phyloP scores from a whole-genome alignment of 2,113 vertebrate genomes.

The Mobula birostris region DNA sequence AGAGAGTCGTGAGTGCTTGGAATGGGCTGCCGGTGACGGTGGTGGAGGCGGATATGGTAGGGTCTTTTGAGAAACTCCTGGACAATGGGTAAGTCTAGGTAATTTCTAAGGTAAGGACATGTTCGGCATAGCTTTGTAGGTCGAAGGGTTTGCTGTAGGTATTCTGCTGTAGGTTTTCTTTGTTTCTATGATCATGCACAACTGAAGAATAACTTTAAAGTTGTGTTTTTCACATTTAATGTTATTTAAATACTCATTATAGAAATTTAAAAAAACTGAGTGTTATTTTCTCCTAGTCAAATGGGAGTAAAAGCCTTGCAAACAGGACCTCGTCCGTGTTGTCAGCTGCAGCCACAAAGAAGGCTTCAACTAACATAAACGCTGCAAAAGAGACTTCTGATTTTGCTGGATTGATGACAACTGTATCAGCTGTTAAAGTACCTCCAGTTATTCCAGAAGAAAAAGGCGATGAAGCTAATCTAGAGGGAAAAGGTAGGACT shows the following conservation, averaged over 20 bases:
- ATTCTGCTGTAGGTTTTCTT: too few relatives aligned
- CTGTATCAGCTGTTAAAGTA: slow-evolving; percentile 42
- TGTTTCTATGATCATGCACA: not conserved
- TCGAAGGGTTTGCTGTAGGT: too few relatives aligned
- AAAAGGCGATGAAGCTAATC: slow-evolving; percentile 48
- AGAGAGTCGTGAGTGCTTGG: too few relatives aligned
- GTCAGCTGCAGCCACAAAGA: slow-evolving; percentile 50
- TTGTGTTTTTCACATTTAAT: not conserved
- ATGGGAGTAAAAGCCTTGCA: slow-evolving; percentile 56
- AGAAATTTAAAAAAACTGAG: not conserved
- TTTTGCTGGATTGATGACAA: not conserved
- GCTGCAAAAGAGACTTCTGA: slow-evolving; percentile 45
- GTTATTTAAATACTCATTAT: not conserved
- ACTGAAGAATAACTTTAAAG: not conserved
- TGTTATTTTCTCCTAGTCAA: slow-evolving; percentile 60
- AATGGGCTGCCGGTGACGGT: too few relatives aligned
- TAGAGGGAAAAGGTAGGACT: slow-evolving; percentile 57
- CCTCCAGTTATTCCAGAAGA: slow-evolving; percentile 48
- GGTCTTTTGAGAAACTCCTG: too few relatives aligned
- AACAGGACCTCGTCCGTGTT: slow-evolving; percentile 56
- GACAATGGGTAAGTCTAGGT: too few relatives aligned
- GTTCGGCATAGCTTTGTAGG: too few relatives aligned
- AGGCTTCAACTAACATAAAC: slow-evolving; percentile 52
- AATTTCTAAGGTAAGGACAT: too few relatives aligned
- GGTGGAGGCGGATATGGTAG: too few relatives aligned